Conservation (phyloP, 2,888 invertebrate species). For the Hyposoter dolosus region DNA sequence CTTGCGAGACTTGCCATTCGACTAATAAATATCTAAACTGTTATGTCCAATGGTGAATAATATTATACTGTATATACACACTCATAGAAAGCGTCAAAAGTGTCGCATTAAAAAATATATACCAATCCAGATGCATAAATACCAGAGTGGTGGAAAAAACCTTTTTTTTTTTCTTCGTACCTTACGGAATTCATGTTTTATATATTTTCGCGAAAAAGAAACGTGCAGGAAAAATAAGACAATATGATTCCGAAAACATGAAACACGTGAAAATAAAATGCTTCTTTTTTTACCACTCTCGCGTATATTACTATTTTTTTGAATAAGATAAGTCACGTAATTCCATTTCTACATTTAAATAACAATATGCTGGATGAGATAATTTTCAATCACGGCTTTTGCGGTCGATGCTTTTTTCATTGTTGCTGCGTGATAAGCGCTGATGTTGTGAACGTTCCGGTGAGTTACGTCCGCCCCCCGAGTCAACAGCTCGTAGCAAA, state of each 20-base stretch:
- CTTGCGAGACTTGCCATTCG: slow-evolving; percentile 54
- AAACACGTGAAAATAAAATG: slow-evolving; percentile 1
- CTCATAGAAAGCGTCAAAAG: slow-evolving; percentile 43
- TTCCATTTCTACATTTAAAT: slow-evolving; percentile 40
- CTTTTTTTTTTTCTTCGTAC: neutral
- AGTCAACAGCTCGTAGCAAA: slow-evolving; percentile 93
- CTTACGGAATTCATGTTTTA: neutral
- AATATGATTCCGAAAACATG: neutral
- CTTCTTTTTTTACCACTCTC: slow-evolving; percentile 31
- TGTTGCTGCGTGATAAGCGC: slow-evolving; percentile 93
- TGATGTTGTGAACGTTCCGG: slow-evolving; percentile 93
- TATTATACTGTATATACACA: slow-evolving; percentile 59
- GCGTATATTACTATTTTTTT: slow-evolving; percentile 30
- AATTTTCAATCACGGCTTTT: slow-evolving; percentile 86
- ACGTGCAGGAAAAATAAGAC: neutral
- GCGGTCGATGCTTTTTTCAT: slow-evolving; percentile 85
- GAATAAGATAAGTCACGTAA: neutral
- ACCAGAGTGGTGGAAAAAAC: slow-evolving; percentile 28
- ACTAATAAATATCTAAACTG: slow-evolving; percentile 61
- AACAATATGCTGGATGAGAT: slow-evolving; percentile 86
- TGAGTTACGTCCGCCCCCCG: slow-evolving; percentile 93
- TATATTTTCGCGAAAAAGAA: neutral
- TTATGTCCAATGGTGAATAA: slow-evolving; percentile 64
- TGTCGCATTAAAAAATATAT: slow-evolving; percentile 40
- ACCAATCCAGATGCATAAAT: slow-evolving; percentile 27